These are phyloP conservation scores for Pomacea maculata DNA, from an alignment of 1,140 invertebrate species.

Conservation along the genomic window DNA sequence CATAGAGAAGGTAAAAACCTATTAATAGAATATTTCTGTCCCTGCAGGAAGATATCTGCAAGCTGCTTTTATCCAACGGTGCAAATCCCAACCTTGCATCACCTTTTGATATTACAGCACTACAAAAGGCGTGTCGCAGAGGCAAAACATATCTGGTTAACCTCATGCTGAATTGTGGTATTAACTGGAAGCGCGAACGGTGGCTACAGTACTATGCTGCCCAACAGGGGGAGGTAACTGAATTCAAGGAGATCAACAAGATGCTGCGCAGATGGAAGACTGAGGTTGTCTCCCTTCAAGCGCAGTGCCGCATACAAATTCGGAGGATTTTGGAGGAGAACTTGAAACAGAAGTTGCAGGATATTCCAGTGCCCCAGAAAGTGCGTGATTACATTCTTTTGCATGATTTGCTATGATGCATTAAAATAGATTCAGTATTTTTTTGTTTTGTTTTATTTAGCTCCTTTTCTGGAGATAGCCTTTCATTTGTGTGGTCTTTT, in stretches of 20 bases:
- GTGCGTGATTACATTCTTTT: constrained; percentile 18
- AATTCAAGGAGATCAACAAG: constrained; percentile 6
- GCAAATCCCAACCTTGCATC: constrained; percentile 51
- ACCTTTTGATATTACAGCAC: constrained; percentile 30
- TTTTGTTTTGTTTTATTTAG: too few species aligned
- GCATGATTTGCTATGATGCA: constrained; percentile 12
- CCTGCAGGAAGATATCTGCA: constrained; percentile 57
- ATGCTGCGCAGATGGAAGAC: constrained; percentile 6
- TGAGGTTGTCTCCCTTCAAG: constrained; percentile 13
- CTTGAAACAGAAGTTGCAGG: neutral
- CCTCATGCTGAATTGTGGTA: constrained; percentile 23
- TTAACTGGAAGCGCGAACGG: constrained; percentile 28
- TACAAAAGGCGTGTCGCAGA: constrained; percentile 28
- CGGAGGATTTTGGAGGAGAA: constrained; percentile 14
- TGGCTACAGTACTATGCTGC: constrained; percentile 13
- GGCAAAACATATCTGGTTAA: constrained; percentile 15
- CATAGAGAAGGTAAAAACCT: too few species aligned
- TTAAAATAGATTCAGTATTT: neutral
- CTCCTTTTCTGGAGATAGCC: too few species aligned
- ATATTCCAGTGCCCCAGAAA: constrained; percentile 14
- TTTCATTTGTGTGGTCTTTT: too few species aligned
- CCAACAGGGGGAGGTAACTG: neutral
- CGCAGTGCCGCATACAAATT: constrained; percentile 9
- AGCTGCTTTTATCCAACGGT: constrained; percentile 67
- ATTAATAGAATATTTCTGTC: neutral